A percentile compares a stretch with the other conserved stretches of the same genome.
phyloP scores from a whole-genome alignment of 1,140 invertebrate genomes.

The Scaptodrosophila lebanonensis region DNA sequence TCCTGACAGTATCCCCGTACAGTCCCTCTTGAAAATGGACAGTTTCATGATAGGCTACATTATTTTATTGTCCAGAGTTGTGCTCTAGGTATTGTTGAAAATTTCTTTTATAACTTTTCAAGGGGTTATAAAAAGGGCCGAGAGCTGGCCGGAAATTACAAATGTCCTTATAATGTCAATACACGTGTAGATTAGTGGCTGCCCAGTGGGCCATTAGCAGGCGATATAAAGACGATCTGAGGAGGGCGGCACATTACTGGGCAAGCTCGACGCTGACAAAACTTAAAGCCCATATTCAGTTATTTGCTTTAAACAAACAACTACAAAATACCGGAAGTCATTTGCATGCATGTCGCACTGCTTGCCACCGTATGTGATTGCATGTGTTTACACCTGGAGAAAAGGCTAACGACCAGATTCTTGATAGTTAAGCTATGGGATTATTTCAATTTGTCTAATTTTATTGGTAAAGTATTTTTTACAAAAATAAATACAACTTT shows the following conservation, averaged over 20 bases:
- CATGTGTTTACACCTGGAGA: no score
- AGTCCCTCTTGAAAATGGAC: constrained; percentile 8
- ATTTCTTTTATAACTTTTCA: constrained; percentile 62
- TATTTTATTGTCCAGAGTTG: constrained; percentile 28
- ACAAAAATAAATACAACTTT: no score
- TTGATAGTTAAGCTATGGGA: no score
- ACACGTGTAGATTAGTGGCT: constrained; percentile 72
- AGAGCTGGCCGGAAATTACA: constrained; percentile 71
- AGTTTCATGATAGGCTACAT: constrained; percentile 39
- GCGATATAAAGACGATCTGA: no score
- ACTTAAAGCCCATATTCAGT: not conserved
- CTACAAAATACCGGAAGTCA: constrained; percentile 60
- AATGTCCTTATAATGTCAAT: constrained; percentile 74
- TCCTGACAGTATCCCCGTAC: constrained; percentile 18
- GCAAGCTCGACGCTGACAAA: no score
- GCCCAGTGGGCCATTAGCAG: constrained; percentile 66
- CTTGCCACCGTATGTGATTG: not conserved
- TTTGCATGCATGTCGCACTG: constrained; percentile 30
- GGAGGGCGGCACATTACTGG: no score
- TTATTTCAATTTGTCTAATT: no score
- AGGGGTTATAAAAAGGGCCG: constrained; percentile 68
- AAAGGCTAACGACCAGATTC: no score
- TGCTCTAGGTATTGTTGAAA: constrained; percentile 50
- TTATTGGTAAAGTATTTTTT: no score
- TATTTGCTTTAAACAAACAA: constrained; percentile 65